phyloP scores from a whole-genome alignment of 1,140 invertebrate species.

The Planococcus citri region DNA sequence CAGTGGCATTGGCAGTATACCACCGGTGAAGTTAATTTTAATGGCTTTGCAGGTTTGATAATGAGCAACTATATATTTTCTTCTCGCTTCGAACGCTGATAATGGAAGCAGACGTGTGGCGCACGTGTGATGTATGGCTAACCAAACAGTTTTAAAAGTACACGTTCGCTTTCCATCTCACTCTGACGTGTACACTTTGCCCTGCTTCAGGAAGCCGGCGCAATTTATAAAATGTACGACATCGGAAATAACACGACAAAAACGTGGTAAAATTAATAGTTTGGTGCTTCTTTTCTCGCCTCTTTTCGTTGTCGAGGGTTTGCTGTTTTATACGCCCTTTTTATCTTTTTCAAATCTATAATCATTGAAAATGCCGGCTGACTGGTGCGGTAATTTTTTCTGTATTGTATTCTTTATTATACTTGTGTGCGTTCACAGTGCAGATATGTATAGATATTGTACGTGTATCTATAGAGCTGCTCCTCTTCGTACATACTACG shows the following conservation, averaged over 20 bases:
- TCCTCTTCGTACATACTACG: too few relatives aligned
- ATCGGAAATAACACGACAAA: slow-evolving; percentile 11
- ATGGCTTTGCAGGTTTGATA: not conserved
- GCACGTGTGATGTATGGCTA: slow-evolving; percentile 14
- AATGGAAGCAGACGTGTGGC: slow-evolving; percentile 13
- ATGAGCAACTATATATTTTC: slow-evolving; percentile 11
- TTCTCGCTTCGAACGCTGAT: not conserved
- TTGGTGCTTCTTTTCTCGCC: not conserved
- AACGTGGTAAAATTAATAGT: slow-evolving; percentile 12
- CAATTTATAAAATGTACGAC: slow-evolving; percentile 15
- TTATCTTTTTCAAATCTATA: too few relatives aligned
- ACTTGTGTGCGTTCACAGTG: too few relatives aligned
- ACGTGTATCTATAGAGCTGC: too few relatives aligned
- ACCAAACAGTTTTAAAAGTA: slow-evolving; percentile 10
- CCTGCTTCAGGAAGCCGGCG: not conserved
- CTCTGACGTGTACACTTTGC: too few relatives aligned
- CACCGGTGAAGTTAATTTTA: slow-evolving; percentile 6
- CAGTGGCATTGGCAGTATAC: too few relatives aligned
- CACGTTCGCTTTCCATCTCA: not conserved
- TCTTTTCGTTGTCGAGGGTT: not conserved
- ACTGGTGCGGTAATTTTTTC: too few relatives aligned
- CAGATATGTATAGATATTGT: too few relatives aligned
- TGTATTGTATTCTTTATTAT: too few relatives aligned
- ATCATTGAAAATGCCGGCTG: too few relatives aligned
- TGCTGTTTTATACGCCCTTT: too few relatives aligned